phyloP scores from a whole-genome alignment of 2,888 invertebrate species.

The Sicus ferrugineus region DNA sequence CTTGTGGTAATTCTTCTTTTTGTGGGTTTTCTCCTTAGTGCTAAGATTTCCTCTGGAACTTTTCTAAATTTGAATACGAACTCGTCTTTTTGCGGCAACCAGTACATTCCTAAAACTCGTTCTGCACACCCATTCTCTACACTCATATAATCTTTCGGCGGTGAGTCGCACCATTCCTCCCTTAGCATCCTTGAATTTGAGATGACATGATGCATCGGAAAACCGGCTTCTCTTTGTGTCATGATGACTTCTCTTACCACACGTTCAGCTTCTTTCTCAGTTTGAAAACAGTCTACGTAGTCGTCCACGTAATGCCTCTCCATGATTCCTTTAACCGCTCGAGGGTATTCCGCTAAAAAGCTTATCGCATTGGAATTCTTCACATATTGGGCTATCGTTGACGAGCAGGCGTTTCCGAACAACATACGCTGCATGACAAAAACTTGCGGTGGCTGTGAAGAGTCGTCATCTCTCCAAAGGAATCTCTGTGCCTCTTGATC shows the following conservation, averaged over 20 bases:
- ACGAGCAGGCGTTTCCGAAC: constrained; percentile 37
- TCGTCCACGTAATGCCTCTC: constrained; percentile 32
- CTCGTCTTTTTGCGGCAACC: constrained; percentile 23
- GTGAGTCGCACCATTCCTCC: background rate
- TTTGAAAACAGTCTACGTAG: constrained; percentile 31
- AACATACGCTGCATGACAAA: constrained; percentile 37
- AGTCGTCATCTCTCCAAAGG: constrained; percentile 27
- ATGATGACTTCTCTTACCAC: constrained; percentile 18
- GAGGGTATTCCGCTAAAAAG: constrained; percentile 38
- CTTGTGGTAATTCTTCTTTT: constrained; percentile 1
- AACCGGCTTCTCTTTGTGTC: constrained; percentile 17
- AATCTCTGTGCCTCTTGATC: constrained; percentile 36
- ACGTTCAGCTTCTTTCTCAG: constrained; percentile 14
- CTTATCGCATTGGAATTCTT: constrained; percentile 47
- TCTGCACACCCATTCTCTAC: constrained; percentile 9
- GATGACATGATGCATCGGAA: constrained; percentile 12
- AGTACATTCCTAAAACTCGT: constrained; percentile 32
- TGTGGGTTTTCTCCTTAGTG: constrained; percentile 3
- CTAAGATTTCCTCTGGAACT: background rate
- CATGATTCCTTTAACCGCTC: constrained; percentile 40
- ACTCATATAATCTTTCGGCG: background rate
- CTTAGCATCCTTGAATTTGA: constrained; percentile 8
- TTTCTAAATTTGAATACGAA: constrained; percentile 4
- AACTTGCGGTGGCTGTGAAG: constrained; percentile 4
- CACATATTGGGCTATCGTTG: constrained; percentile 41